Evolutionary conservation across 2,113 vertebrate genomes (phyloP).

Genomic region (Carettochelys insculpta): DNA sequence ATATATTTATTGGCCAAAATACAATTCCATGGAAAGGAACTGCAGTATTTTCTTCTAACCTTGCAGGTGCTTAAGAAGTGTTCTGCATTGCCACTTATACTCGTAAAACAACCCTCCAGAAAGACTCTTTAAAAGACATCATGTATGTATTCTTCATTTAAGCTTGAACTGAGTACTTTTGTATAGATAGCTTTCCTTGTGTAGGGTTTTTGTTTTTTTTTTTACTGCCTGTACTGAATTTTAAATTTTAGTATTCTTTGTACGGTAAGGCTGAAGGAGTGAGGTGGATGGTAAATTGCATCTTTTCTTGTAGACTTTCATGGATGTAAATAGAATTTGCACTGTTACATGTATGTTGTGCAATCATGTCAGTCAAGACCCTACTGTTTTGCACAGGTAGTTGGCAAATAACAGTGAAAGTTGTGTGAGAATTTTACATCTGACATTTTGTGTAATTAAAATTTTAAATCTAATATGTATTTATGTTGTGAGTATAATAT

Average conservation of each 20-base stretch:
- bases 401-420: neutral
- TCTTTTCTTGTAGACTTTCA: neutral
- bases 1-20: neutral
- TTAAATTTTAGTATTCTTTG: neutral
- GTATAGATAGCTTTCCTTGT: neutral
- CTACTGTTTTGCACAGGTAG: neutral
- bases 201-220: constrained; percentile 8
- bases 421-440: neutral
- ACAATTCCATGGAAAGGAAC: neutral
- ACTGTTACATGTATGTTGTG: neutral
- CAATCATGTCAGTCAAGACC: neutral
- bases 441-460: neutral
- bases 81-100: neutral
- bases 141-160: neutral
- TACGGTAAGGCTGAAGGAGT: neutral
- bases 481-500: rapidly evolving
- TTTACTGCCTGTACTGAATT: neutral
- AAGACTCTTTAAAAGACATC: neutral
- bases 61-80: neutral
- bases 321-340: neutral
- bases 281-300: neutral
- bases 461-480: neutral
- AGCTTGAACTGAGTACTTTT: neutral
- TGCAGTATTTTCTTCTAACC: neutral
- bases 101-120: neutral